These are phyloP conservation scores for Metopia argyrocephala DNA, from an alignment of 2,888 invertebrate species.

Conservation along the genomic window DNA sequence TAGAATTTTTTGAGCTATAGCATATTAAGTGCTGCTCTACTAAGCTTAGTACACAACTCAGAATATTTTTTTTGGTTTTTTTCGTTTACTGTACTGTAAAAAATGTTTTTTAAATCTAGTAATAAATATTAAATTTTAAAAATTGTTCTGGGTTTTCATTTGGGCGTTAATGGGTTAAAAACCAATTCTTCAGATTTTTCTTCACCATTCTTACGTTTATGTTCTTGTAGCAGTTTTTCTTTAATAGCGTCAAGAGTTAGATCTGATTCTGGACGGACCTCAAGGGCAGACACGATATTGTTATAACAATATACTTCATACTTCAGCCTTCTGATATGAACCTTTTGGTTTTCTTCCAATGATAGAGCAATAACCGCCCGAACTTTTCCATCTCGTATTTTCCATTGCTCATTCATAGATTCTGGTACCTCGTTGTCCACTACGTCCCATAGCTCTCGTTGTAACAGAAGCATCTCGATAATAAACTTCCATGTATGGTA, in stretches of 20 bases:
- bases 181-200: neutral
- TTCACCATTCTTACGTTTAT: slow-evolving; percentile 15
- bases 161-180: no score
- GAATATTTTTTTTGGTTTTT: no score
- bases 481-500: slow-evolving; percentile 13
- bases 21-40: no score
- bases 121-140: no score
- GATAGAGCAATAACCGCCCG: slow-evolving; percentile 19
- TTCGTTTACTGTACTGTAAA: no score
- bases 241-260: slow-evolving; percentile 32
- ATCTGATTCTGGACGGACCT: slow-evolving; percentile 38
- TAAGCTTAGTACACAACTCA: no score
- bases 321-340: slow-evolving; percentile 18
- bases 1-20: no score
- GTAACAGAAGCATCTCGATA: slow-evolving; percentile 39
- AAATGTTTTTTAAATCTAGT: no score
- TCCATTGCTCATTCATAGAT: slow-evolving; percentile 9
- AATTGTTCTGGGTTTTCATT: no score
- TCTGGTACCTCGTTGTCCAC: neutral
- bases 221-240: slow-evolving; percentile 48
- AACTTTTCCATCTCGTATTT: slow-evolving; percentile 34
- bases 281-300: slow-evolving; percentile 41
- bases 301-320: slow-evolving; percentile 39
- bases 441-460: slow-evolving; percentile 30
- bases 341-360: slow-evolving; percentile 14